Conservation (phyloP, 92 coral and sea anemone species). For the Porites lobata region DNA sequence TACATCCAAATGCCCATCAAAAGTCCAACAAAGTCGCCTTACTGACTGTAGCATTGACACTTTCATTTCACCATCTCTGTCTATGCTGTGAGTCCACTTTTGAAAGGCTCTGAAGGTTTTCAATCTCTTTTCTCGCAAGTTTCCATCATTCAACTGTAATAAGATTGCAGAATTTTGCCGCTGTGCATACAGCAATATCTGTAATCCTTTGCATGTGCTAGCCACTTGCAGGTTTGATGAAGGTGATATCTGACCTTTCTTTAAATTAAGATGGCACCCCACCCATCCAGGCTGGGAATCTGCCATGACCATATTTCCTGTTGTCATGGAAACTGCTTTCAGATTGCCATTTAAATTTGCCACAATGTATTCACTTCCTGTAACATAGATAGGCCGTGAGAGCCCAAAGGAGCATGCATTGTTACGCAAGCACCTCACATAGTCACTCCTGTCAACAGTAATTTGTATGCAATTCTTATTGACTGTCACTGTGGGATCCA, state of each 20-base stretch:
- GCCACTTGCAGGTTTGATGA: constrained; percentile 73
- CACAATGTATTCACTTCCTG: constrained; percentile 79
- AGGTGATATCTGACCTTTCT: constrained; percentile 65
- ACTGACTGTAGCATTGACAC: constrained; percentile 47
- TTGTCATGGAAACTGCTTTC: constrained; percentile 80
- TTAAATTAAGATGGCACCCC: constrained; percentile 74
- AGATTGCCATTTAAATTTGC: constrained; percentile 69
- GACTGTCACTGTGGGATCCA: constrained; percentile 63
- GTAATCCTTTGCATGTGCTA: constrained; percentile 57
- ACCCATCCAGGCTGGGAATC: constrained; percentile 73
- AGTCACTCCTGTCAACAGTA: constrained; percentile 40
- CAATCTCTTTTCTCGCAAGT: constrained; percentile 27
- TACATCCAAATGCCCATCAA: constrained; percentile 53
- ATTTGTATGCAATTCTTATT: constrained; percentile 60
- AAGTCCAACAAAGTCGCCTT: constrained; percentile 47
- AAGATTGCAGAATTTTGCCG: constrained; percentile 61
- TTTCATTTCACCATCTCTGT: background rate
- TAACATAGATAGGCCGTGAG: constrained; percentile 70
- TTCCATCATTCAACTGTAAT: constrained; percentile 75
- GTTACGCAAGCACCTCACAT: constrained; percentile 45
- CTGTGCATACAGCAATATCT: constrained; percentile 66
- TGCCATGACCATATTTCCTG: constrained; percentile 81
- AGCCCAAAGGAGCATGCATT: constrained; percentile 70
- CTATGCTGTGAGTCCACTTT: constrained; percentile 16
- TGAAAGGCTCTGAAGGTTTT: constrained; percentile 71